Conservation (phyloP, 2,888 invertebrate genomes). For the Lepidocyrtoides sp. region DNA sequence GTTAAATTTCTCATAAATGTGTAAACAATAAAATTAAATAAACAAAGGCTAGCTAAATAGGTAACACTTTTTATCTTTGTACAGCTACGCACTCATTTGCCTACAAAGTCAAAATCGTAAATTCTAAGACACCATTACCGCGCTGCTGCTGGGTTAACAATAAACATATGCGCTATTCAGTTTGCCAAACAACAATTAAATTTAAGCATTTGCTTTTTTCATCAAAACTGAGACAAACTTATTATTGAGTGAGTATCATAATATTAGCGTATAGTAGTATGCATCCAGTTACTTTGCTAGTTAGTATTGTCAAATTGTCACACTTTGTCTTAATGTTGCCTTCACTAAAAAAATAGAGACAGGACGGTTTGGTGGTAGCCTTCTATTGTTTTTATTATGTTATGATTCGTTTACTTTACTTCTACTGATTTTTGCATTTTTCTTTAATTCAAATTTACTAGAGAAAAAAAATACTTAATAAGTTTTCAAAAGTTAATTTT, state of each 20-base stretch:
- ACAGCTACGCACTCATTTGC: neutral
- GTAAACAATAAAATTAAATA: constrained; percentile 26
- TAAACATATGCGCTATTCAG: neutral
- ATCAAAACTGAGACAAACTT: neutral
- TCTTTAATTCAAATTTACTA: neutral
- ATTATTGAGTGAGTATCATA: neutral
- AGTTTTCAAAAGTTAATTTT: constrained; percentile 5
- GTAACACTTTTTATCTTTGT: no score
- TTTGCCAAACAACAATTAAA: neutral
- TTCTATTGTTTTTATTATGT: neutral
- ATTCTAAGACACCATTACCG: neutral
- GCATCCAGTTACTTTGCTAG: neutral
- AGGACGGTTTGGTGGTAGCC: no score
- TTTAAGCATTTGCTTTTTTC: neutral
- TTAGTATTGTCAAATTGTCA: constrained; percentile 25
- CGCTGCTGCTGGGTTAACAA: neutral
- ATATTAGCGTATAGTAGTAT: no score
- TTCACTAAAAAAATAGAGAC: neutral
- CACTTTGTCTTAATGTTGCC: neutral
- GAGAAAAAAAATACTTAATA: neutral
- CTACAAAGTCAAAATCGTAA: constrained; percentile 3
- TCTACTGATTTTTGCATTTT: neutral
- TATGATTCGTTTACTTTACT: neutral
- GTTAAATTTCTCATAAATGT: constrained; percentile 21
- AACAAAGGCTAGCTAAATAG: neutral